Conservation (phyloP, 2,113 vertebrate genomes). For the Chinchilla lanigera region DNA sequence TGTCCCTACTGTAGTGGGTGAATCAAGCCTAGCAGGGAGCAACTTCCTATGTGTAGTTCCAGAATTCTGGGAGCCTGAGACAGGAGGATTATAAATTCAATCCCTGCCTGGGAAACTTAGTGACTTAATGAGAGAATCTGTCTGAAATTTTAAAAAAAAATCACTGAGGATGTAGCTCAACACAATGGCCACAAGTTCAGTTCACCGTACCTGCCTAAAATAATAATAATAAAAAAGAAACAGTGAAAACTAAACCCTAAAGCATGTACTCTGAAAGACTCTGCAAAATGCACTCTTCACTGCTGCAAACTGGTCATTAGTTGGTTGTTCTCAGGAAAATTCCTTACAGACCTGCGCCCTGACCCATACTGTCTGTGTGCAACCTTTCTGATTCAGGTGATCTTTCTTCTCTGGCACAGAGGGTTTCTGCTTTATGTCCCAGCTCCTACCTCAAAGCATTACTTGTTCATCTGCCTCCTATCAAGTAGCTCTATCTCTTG, state of each 20-base stretch:
- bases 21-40: not conserved
- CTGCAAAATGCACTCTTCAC: not conserved
- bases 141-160: not conserved
- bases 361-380: rapidly evolving
- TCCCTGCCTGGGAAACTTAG: not conserved
- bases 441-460: not conserved
- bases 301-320: not conserved
- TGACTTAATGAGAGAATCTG: not conserved
- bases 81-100: not conserved
- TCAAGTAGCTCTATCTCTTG: not conserved
- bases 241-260: not conserved
- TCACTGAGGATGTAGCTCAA: not conserved
- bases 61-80: not conserved
- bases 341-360: not conserved
- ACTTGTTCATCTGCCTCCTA: not conserved
- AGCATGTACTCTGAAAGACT: not conserved
- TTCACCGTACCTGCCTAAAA: not conserved
- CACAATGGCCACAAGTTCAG: not conserved
- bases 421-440: not conserved
- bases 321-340: not conserved
- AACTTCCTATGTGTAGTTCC: not conserved
- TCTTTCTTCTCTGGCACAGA: not conserved
- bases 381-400: not conserved
- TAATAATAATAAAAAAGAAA: not conserved
- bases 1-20: not conserved